A percentile compares a stretch with the other conserved stretches of the same genome.
Conservation (phyloP, 2,797 vertebrate genomes). For the Thamnophis elegans region DNA sequence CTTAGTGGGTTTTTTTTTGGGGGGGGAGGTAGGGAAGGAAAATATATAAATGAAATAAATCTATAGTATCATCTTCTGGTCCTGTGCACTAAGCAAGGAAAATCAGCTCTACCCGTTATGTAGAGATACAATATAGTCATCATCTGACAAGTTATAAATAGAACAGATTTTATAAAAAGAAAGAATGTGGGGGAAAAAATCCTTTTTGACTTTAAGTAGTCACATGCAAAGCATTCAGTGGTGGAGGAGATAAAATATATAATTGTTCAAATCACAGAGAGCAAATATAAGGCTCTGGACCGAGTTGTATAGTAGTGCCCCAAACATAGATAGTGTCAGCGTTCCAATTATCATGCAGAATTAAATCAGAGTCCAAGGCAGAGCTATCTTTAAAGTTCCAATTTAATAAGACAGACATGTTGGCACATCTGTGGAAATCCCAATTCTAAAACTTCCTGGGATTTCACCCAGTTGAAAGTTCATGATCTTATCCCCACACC, state of each 20-base stretch:
- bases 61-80: neutral
- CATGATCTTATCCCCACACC: too few relatives aligned
- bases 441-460: too few relatives aligned
- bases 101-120: neutral
- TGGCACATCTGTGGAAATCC: too few relatives aligned
- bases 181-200: neutral
- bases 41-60: neutral
- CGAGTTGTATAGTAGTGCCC: neutral
- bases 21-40: neutral
- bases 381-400: too few relatives aligned
- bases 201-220: neutral
- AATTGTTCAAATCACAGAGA: neutral
- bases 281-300: neutral
- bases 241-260: neutral
- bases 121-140: neutral
- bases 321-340: neutral
- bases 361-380: too few relatives aligned
- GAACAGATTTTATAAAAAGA: neutral
- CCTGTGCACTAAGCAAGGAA: neutral
- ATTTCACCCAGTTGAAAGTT: too few relatives aligned
- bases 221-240: neutral
- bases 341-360: too few relatives aligned
- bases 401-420: too few relatives aligned
- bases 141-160: neutral
- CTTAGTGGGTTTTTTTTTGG: neutral